phyloP scores from a whole-genome alignment of 2,888 invertebrate genomes.

The Amphipyra tragopoginis region DNA sequence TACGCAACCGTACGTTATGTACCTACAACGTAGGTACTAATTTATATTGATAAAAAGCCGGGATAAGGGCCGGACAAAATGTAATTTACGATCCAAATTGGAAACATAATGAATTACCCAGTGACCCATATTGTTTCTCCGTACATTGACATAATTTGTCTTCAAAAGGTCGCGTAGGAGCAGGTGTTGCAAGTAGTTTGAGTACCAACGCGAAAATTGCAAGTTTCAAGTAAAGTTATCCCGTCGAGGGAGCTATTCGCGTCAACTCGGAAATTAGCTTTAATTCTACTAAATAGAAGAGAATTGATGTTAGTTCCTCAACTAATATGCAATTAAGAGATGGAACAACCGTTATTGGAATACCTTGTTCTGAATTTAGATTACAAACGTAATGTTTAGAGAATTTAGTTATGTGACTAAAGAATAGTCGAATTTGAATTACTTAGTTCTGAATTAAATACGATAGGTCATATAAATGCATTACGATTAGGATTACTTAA shows the following conservation, averaged over 20 bases:
- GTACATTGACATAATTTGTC: constrained; percentile 11
- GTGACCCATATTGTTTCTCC: constrained; percentile 2
- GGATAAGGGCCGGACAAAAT: background rate
- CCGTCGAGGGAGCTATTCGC: constrained; percentile 50
- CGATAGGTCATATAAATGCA: constrained; percentile 1
- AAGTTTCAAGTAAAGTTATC: constrained; percentile 42
- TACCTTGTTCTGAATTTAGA: constrained; percentile 56
- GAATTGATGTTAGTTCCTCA: constrained; percentile 63
- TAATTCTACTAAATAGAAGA: constrained; percentile 62
- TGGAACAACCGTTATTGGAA: constrained; percentile 57
- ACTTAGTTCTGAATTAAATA: constrained; percentile 15
- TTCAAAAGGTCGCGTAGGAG: constrained; percentile 9
- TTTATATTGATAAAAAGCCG: background rate
- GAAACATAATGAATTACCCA: constrained; percentile 9
- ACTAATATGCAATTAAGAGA: constrained; percentile 67
- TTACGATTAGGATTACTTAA: constrained; percentile 2
- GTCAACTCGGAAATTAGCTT: constrained; percentile 63
- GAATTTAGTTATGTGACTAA: constrained; percentile 5
- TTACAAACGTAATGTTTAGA: constrained; percentile 39
- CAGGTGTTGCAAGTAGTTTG: constrained; percentile 22
- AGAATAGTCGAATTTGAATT: constrained; percentile 8
- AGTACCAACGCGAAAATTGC: constrained; percentile 37
- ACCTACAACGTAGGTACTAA: constrained; percentile 7
- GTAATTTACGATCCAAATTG: constrained; percentile 10
- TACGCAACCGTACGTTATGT: too few relatives aligned